phyloP scores from a whole-genome alignment of 2,888 invertebrate genomes.

The Nymphalis c-album region DNA sequence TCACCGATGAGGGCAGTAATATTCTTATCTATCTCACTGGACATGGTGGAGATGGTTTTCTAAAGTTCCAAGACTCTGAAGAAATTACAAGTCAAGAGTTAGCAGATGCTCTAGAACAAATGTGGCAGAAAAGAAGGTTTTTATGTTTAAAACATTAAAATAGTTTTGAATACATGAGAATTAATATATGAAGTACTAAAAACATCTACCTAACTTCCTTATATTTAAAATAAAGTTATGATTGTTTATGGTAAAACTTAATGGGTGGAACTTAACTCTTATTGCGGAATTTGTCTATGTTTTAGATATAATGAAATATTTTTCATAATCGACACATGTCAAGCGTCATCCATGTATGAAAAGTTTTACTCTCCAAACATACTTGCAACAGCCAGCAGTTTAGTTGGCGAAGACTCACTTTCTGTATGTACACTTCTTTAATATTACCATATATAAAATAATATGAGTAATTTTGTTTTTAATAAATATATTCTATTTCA shows the following conservation, averaged over 20 bases:
- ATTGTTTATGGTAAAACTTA: too few relatives aligned
- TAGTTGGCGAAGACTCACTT: conserved; percentile 98
- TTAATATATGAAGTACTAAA: too few relatives aligned
- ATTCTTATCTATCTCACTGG: conserved; percentile 97
- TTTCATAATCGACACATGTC: conserved; percentile 99
- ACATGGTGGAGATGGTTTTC: conserved; percentile 99
- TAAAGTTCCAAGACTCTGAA: conserved; percentile 99
- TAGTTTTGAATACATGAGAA: background rate
- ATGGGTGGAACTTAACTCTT: background rate
- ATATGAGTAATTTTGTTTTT: background rate
- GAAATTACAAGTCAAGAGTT: conserved; percentile 99
- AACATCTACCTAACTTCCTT: too few relatives aligned
- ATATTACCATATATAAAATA: background rate
- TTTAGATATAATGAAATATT: conserved; percentile 97
- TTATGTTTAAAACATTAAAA: too few relatives aligned
- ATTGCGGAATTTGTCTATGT: conserved; percentile 27
- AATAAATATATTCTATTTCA: conserved; percentile 56
- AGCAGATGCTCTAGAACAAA: conserved; percentile 99
- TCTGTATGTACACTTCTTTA: conserved; percentile 84
- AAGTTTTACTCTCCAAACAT: conserved; percentile 99
- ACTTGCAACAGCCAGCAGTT: conserved; percentile 97
- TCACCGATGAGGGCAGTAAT: conserved; percentile 98
- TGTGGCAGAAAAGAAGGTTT: conserved; percentile 98
- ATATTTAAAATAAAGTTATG: too few relatives aligned
- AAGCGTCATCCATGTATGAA: conserved; percentile 99